These are phyloP conservation scores for Echinometra lucunter DNA, from an alignment of 53 echinoderm and acorn worm genomes.

Conservation along the genomic window DNA sequence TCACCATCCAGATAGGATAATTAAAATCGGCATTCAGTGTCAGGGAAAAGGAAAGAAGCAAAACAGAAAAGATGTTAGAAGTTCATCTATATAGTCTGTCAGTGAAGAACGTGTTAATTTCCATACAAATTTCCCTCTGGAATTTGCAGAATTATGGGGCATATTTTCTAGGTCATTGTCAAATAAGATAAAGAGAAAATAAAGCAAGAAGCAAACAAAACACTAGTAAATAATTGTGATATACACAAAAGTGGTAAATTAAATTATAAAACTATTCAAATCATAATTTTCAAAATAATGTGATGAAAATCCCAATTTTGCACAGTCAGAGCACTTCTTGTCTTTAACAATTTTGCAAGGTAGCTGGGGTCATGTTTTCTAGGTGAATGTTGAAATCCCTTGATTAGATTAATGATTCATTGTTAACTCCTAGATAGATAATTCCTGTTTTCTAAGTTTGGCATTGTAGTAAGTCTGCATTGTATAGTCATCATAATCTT, in stretches of 20 bases:
- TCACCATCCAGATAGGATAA: neutral
- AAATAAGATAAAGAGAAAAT: neutral
- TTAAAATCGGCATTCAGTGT: neutral
- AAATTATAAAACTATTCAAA: too few relatives aligned
- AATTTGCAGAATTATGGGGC: neutral
- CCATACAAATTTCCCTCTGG: neutral
- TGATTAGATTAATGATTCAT: slow-evolving; percentile 1
- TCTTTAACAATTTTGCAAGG: too few relatives aligned
- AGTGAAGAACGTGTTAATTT: neutral
- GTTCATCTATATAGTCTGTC: neutral
- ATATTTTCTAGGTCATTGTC: neutral
- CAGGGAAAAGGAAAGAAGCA: neutral
- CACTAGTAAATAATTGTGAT: too few relatives aligned
- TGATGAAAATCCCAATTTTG: too few relatives aligned
- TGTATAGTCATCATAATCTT: too few relatives aligned
- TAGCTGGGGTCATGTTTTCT: neutral
- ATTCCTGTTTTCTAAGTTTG: too few relatives aligned
- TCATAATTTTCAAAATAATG: too few relatives aligned
- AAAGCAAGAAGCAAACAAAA: too few relatives aligned
- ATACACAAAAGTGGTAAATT: too few relatives aligned
- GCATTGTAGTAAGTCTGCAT: too few relatives aligned
- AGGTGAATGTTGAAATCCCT: neutral
- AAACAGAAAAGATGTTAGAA: neutral
- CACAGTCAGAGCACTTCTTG: too few relatives aligned
- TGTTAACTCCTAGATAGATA: neutral